Evolutionary conservation across 2,113 vertebrate species (phyloP).

Genomic region (Nipponia nippon): DNA sequence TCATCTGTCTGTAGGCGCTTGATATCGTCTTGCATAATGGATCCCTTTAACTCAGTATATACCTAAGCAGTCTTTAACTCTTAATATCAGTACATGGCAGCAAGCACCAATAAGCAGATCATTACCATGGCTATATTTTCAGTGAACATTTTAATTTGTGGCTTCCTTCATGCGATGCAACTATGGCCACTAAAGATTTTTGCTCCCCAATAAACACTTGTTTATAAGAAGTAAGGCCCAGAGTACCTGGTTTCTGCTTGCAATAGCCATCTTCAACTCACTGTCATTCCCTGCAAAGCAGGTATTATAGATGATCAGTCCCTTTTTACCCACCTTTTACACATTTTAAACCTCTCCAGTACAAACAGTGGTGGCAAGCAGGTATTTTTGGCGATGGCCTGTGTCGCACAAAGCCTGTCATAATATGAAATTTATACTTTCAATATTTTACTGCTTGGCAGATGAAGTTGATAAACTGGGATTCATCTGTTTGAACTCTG

Average conservation of each 20-base stretch:
- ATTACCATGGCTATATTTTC: background rate
- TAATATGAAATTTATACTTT: background rate
- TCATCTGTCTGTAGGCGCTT: background rate
- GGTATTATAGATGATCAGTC: background rate
- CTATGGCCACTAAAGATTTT: background rate
- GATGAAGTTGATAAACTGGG: background rate
- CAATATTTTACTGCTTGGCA: background rate
- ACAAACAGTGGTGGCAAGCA: background rate
- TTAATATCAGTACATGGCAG: background rate
- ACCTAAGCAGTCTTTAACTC: background rate
- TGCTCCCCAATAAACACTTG: background rate
- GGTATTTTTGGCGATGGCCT: background rate
- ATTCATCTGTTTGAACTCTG: background rate
- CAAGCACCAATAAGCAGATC: background rate
- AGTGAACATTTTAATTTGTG: background rate
- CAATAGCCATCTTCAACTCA: background rate
- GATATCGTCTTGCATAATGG: rapidly evolving
- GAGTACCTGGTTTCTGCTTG: background rate
- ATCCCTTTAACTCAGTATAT: background rate
- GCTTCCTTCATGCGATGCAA: background rate
- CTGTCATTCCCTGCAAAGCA: background rate
- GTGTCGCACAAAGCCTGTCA: background rate
- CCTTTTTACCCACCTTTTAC: background rate
- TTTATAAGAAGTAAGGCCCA: background rate
- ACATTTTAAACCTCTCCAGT: background rate